Evolutionary conservation across 2,888 invertebrate genomes (phyloP).

Genomic region (Zhengitettix transpicula): DNA sequence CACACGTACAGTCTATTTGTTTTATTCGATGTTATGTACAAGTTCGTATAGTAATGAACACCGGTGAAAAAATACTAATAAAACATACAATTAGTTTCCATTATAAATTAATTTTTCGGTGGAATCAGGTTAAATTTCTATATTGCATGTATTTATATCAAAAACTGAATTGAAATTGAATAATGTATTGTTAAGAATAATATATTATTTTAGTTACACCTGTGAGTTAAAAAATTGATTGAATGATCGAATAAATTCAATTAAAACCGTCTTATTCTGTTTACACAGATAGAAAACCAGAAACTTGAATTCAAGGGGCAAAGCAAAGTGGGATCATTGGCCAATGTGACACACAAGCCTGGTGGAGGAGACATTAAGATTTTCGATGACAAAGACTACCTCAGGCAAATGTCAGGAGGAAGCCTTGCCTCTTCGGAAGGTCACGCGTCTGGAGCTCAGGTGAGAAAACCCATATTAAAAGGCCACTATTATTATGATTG

Average conservation of each 20-base stretch:
- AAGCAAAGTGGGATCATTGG: slow-evolving; percentile 82
- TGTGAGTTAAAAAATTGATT: background rate
- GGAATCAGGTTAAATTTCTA: too few relatives aligned
- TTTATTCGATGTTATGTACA: too few relatives aligned
- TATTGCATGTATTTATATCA: background rate
- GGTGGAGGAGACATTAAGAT: slow-evolving; percentile 90
- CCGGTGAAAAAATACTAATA: too few relatives aligned
- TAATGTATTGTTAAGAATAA: background rate
- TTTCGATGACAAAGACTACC: slow-evolving; percentile 81
- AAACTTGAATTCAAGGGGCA: slow-evolving; percentile 84
- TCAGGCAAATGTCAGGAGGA: slow-evolving; percentile 44
- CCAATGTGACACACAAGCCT: slow-evolving; percentile 80
- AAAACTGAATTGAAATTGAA: background rate
- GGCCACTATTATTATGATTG: too few relatives aligned
- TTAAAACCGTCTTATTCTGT: too few relatives aligned
- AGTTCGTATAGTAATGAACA: too few relatives aligned
- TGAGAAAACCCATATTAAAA: slow-evolving; percentile 1
- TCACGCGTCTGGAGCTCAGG: slow-evolving; percentile 18
- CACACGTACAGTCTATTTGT: too few relatives aligned
- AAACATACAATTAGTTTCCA: too few relatives aligned
- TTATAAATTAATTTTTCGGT: too few relatives aligned
- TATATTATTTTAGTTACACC: background rate
- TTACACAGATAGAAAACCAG: slow-evolving; percentile 63
- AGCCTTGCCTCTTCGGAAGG: slow-evolving; percentile 17
- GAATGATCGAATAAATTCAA: too few relatives aligned